These are phyloP conservation scores for Drosophila teissieri DNA, from an alignment of 1,140 invertebrate genomes.

Conservation along the genomic window DNA sequence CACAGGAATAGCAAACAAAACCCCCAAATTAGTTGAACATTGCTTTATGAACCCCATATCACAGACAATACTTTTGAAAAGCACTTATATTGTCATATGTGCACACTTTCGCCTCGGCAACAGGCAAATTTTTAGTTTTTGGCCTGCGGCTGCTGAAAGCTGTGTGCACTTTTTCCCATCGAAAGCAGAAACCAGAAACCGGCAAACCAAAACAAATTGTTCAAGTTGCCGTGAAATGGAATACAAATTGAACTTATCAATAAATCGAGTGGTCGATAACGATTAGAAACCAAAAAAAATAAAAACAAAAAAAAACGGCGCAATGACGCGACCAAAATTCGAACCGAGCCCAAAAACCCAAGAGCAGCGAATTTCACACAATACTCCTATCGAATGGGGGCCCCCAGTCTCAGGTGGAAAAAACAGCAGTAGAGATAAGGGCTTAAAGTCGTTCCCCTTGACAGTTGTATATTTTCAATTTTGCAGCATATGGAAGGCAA, in stretches of 20 bases:
- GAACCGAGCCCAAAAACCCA: slow-evolving; percentile 6
- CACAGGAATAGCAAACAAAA: slow-evolving; percentile 4
- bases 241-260: slow-evolving; percentile 82
- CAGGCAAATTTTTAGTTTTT: slow-evolving; percentile 1
- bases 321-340: slow-evolving; percentile 40
- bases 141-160: not conserved
- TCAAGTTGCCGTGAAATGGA: slow-evolving; percentile 77
- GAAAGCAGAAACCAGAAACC: slow-evolving; percentile 17
- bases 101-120: slow-evolving; percentile 12
- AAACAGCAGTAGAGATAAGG: slow-evolving; percentile 34
- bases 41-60: not conserved
- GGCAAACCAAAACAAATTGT: slow-evolving; percentile 67
- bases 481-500: not conserved
- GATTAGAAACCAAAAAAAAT: slow-evolving; percentile 41
- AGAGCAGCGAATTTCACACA: slow-evolving; percentile 17
- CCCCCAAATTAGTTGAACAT: slow-evolving; percentile 2
- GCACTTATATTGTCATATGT: slow-evolving; percentile 1
- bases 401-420: slow-evolving; percentile 6
- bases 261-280: slow-evolving; percentile 72
- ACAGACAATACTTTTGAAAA: not conserved
- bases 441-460: slow-evolving; percentile 50
- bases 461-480: not conserved
- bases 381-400: slow-evolving; percentile 7
- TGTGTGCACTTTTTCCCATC: slow-evolving; percentile 37
- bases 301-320: slow-evolving; percentile 6